phyloP scores from a whole-genome alignment of 2,113 vertebrate species.

The Lepisosteus oculatus region DNA sequence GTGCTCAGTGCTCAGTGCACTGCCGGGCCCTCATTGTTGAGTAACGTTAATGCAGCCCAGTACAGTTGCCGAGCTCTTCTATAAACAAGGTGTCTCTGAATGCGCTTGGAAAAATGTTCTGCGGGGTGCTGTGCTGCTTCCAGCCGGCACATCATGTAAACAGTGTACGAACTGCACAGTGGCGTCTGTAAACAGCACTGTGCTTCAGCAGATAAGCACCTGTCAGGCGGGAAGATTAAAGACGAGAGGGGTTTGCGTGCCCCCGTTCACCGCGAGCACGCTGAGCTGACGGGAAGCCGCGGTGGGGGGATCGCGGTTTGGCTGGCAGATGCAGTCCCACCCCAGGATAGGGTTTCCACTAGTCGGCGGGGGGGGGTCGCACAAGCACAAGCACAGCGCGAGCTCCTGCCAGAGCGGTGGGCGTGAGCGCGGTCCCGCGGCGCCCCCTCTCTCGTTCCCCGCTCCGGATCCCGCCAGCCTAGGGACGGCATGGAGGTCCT shows the following conservation, averaged over 20 bases:
- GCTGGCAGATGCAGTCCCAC: background rate
- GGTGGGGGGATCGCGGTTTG: no score
- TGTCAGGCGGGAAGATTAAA: background rate
- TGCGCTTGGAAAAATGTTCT: no score
- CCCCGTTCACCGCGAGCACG: background rate
- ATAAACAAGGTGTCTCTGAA: no score
- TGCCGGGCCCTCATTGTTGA: no score
- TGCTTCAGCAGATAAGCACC: background rate
- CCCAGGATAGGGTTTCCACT: background rate
- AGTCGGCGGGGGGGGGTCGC: no score
- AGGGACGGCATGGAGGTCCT: background rate
- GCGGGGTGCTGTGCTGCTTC: no score
- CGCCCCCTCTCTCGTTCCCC: no score
- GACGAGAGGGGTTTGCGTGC: background rate
- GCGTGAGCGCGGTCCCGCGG: no score
- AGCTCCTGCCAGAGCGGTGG: background rate
- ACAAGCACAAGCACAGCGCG: background rate
- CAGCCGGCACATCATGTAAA: background rate
- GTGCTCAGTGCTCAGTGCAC: background rate
- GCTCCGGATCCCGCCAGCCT: background rate
- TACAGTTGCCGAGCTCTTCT: no score
- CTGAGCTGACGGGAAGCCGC: background rate
- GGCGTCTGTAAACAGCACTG: no score
- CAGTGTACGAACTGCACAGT: background rate
- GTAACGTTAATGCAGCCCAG: no score